Conservation (phyloP, 2,797 vertebrate species). For the Buphagus erythrorhynchus region DNA sequence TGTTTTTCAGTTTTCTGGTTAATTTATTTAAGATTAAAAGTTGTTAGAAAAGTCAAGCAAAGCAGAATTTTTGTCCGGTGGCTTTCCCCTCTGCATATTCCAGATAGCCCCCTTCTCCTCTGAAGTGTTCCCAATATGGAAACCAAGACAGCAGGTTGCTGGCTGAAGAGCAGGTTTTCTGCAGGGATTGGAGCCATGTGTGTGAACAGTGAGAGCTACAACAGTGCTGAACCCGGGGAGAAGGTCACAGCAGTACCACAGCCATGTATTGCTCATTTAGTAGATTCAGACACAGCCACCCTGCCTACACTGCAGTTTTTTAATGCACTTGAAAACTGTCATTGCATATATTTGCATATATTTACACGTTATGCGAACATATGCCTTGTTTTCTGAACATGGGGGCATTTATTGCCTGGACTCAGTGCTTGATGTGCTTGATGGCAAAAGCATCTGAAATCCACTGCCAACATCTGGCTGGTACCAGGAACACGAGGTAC, state of each 20-base stretch:
- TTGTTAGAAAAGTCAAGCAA: neutral
- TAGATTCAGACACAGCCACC: neutral
- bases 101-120: accelerated
- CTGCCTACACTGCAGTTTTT: neutral
- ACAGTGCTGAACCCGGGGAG: neutral
- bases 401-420: neutral
- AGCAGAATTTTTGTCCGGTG: neutral
- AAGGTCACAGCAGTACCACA: neutral
- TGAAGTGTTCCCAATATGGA: neutral
- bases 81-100: neutral
- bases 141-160: neutral
- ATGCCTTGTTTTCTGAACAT: neutral
- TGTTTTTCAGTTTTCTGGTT: neutral
- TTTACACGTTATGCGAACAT: neutral
- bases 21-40: neutral
- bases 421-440: neutral
- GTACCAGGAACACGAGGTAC: neutral
- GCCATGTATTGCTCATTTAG: neutral
- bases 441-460: neutral
- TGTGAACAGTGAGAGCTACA: neutral
- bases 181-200: neutral
- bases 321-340: neutral
- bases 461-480: neutral
- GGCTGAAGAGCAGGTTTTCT: neutral
- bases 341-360: neutral